Conservation (phyloP, 2,113 vertebrate species). For the Cynoglossus semilaevis region DNA sequence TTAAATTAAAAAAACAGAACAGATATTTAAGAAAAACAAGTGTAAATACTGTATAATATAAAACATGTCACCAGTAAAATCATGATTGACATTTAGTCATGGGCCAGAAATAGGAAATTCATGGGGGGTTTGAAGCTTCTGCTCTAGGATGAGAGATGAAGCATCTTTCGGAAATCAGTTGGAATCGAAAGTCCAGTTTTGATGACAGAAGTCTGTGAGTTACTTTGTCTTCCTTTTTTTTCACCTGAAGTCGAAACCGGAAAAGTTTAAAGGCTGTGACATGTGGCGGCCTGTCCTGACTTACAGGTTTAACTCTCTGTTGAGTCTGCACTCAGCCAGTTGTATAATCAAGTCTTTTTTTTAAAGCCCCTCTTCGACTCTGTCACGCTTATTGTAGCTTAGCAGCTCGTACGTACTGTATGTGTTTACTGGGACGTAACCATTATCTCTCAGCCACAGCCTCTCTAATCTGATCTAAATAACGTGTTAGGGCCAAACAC, state of each 20-base stretch:
- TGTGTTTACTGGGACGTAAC: constrained; percentile 17
- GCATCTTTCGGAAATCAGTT: too few species aligned
- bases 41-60: too few species aligned
- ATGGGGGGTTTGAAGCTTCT: too few species aligned
- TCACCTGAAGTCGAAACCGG: background rate
- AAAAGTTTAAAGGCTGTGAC: constrained; percentile 13
- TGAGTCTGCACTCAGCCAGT: background rate
- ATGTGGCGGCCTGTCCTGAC: constrained; percentile 39
- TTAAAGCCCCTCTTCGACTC: constrained; percentile 7
- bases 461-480: constrained; percentile 28
- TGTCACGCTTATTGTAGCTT: constrained; percentile 3
- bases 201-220: background rate
- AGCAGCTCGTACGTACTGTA: constrained; percentile 12
- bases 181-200: background rate
- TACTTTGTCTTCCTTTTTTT: background rate
- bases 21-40: too few species aligned
- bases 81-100: too few species aligned
- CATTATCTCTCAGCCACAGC: background rate
- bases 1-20: too few species aligned
- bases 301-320: constrained; percentile 39
- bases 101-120: too few species aligned
- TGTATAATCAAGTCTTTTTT: background rate
- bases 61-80: too few species aligned
- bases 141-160: too few species aligned
- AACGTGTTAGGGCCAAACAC: constrained; percentile 23